Percentiles rank a stretch among this genome's conserved stretches.
These are phyloP conservation scores for Drosophila mimetica DNA, from an alignment of 2,888 invertebrate species.

Conservation along the genomic window DNA sequence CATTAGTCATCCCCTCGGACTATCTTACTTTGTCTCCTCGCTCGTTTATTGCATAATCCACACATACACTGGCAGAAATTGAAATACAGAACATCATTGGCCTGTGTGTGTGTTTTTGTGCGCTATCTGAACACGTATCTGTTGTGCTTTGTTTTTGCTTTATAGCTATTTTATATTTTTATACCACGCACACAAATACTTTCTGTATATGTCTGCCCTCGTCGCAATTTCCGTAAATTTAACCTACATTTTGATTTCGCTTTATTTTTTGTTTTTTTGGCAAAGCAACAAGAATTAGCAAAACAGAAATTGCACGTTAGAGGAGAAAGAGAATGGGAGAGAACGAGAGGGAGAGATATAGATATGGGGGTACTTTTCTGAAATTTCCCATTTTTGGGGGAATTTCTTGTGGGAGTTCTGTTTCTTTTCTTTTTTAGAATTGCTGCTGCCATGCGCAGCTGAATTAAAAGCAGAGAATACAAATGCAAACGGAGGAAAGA, in stretches of 20 bases:
- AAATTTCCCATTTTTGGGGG: conserved; percentile 19
- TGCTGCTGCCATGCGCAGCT: conserved; percentile 47
- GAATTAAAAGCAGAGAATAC: conserved; percentile 29
- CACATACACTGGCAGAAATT: conserved; percentile 26
- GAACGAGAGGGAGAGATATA: neutral
- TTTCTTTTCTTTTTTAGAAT: conserved; percentile 1
- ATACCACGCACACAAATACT: conserved; percentile 19
- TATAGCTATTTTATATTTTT: conserved; percentile 51
- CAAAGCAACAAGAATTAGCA: conserved; percentile 46
- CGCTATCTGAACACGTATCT: conserved; percentile 50
- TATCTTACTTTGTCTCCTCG: conserved; percentile 33
- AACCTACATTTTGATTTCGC: conserved; percentile 68
- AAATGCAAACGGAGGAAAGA: neutral
- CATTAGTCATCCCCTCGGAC: conserved; percentile 35
- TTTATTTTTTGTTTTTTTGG: conserved; percentile 30
- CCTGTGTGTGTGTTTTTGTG: conserved; percentile 6
- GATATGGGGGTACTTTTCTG: conserved; percentile 15
- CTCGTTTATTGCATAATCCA: conserved; percentile 63
- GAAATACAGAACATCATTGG: conserved; percentile 25
- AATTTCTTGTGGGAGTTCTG: conserved; percentile 29
- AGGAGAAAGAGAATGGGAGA: conserved; percentile 1
- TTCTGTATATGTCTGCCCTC: conserved; percentile 49
- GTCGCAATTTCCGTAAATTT: conserved; percentile 76
- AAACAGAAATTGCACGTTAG: conserved; percentile 49
- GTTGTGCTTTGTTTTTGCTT: conserved; percentile 46